Evolutionary conservation across 2,113 vertebrate genomes (phyloP), one percentile per base, ranked within the genome.

Genomic region (Heteronetta atricapilla): DNA sequence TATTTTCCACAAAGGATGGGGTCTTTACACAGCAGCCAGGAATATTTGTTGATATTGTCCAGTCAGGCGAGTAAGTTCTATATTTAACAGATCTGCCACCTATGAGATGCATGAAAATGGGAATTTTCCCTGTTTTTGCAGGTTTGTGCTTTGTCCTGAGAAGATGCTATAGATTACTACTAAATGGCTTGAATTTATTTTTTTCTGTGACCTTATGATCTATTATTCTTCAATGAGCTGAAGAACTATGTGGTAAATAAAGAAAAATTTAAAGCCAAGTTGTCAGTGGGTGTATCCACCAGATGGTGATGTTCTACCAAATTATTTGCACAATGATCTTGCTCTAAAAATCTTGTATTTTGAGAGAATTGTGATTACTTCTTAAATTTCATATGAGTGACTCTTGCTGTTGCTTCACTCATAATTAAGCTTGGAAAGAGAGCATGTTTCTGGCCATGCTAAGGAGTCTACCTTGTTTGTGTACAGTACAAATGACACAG

Each of bases 251-350:
- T 79, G 23, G 15, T 62, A 90, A 85, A 90, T 88, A 82, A 64
- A 76, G 34, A 82, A 40, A 85, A 90, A 86, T 22, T 3, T 33
- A 56, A 88, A 90, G 2, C 14, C 79, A 89, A 93, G 86, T 75
- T 86, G 52, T 86, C 92, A 62, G 56, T 90, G 80, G 68, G 82
- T 93, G 73, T 95, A 93, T 95, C 94, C 95, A 96, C 86, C 94
- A 96, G 94, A 96, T 96, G 94, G 94, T 95, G 95, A 92, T 96
- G 73, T 97, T 97, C 80, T 96, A 94, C 93, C 90, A 90, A 93
- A 91, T 92, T 93, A 94, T 88, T 96, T 94, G 19, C 66, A 88
- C 3, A 1, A 58, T 78, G 86, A 81, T 94, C 69, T 94, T 95
- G 68, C 90, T 84, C 58, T 84, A 84, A 90, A 95, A 91, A 88